A percentile compares a stretch with the other conserved stretches of the same genome.
These are phyloP conservation scores for Rutilus rutilus DNA, from an alignment of 2,113 vertebrate genomes.

Conservation along the genomic window DNA sequence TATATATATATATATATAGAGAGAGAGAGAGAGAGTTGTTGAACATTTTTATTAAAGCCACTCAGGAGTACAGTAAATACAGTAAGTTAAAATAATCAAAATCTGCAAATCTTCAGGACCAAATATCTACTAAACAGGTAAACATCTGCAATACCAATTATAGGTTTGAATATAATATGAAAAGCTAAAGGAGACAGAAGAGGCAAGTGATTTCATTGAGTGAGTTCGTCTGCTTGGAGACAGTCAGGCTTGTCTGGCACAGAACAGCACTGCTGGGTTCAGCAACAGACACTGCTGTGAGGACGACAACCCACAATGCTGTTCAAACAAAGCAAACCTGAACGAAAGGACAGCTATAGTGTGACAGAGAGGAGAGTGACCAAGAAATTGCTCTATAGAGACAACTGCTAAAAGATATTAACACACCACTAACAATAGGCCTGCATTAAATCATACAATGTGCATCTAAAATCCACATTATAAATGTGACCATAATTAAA, in stretches of 20 bases:
- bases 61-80: not conserved
- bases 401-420: not conserved
- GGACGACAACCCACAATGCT: not conserved
- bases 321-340: conserved; percentile 27
- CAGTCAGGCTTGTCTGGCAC: conserved; percentile 57
- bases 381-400: not conserved
- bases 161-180: not conserved
- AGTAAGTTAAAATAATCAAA: conserved; percentile 34
- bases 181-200: conserved; percentile 23
- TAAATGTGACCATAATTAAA: not conserved
- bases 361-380: not conserved
- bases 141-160: not conserved
- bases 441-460: not conserved
- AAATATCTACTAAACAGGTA: not conserved
- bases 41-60: not conserved
- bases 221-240: conserved; percentile 64
- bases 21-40: too few relatives aligned
- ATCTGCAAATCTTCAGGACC: not conserved
- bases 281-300: conserved; percentile 28
- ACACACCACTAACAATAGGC: not conserved
- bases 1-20: too few relatives aligned
- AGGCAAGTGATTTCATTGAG: conserved; percentile 40
- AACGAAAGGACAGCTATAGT: not conserved
- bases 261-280: conserved; percentile 23
- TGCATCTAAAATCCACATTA: not conserved